Percentiles rank a stretch among this genome's conserved stretches.
These are phyloP conservation scores for Acanthiza pusilla DNA, from an alignment of 2,797 vertebrate species.

Conservation along the genomic window DNA sequence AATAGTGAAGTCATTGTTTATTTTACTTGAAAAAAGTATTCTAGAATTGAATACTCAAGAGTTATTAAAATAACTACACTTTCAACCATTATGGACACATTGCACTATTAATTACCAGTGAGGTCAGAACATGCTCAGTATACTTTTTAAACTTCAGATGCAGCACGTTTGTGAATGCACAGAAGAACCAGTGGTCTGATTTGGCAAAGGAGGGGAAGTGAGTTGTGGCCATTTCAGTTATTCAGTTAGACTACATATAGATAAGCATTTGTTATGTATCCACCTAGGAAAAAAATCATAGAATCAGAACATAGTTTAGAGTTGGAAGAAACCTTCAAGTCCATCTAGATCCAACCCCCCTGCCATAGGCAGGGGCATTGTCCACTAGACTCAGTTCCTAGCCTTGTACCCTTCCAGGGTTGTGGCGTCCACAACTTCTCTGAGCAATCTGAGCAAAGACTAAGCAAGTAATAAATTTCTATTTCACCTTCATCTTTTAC, in stretches of 20 bases:
- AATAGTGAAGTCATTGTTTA: neutral
- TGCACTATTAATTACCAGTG: neutral
- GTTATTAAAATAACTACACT: neutral
- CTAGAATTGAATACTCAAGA: neutral
- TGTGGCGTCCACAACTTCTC: neutral
- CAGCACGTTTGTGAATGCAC: neutral
- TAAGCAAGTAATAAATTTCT: neutral
- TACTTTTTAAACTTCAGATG: neutral
- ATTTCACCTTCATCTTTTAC: neutral
- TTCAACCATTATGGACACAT: neutral
- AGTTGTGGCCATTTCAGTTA: neutral
- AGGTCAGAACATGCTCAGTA: neutral
- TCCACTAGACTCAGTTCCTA: neutral
- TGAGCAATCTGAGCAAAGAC: neutral
- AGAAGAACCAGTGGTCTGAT: neutral
- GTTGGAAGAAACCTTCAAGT: neutral
- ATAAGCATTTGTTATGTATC: neutral
- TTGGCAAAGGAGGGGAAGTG: neutral
- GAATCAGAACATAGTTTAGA: neutral
- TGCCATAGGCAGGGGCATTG: neutral
- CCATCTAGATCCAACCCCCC: neutral
- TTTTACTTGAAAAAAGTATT: neutral
- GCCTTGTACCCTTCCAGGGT: neutral
- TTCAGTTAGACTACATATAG: neutral
- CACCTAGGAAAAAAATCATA: neutral